These are phyloP conservation scores for Leptoclinus maculatus DNA, from an alignment of 2,797 vertebrate genomes.

Conservation along the genomic window DNA sequence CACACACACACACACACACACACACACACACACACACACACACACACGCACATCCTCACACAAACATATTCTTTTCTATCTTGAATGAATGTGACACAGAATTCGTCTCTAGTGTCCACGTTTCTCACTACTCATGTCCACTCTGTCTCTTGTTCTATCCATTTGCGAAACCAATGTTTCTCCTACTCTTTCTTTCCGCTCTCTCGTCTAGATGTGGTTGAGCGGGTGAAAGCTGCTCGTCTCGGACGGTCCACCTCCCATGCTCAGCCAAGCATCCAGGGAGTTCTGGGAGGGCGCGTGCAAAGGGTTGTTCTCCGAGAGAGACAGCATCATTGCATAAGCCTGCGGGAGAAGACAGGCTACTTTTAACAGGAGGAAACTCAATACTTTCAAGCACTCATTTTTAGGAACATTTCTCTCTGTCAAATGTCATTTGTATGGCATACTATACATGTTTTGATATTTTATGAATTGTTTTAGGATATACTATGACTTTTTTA, in stretches of 20 bases:
- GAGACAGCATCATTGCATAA: constrained; percentile 99
- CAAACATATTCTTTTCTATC: constrained; percentile 39
- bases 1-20: constrained; percentile 20
- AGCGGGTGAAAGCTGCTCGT: constrained; percentile 94
- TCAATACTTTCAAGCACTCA: not conserved
- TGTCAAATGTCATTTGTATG: not conserved
- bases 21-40: constrained; percentile 16
- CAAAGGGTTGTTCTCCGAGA: constrained; percentile 96
- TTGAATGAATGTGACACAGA: constrained; percentile 70
- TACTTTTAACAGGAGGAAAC: constrained; percentile 25
- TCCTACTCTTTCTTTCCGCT: constrained; percentile 43
- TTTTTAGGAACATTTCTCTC: not conserved
- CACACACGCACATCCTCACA: constrained; percentile 13
- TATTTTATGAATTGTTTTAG: no score
- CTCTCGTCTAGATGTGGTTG: constrained; percentile 92
- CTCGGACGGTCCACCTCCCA: constrained; percentile 93
- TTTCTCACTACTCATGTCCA: constrained; percentile 54
- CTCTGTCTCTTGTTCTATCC: constrained; percentile 50
- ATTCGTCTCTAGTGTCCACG: constrained; percentile 53
- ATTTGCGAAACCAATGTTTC: constrained; percentile 58
- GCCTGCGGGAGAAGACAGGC: constrained; percentile 82
- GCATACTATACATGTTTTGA: not conserved
- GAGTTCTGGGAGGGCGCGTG: constrained; percentile 95
- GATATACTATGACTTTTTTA: no score
- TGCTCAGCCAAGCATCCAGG: constrained; percentile 98